Base-by-base conservation (phyloP, 2,113 vertebrate species). In the Fulica atra region DNA sequence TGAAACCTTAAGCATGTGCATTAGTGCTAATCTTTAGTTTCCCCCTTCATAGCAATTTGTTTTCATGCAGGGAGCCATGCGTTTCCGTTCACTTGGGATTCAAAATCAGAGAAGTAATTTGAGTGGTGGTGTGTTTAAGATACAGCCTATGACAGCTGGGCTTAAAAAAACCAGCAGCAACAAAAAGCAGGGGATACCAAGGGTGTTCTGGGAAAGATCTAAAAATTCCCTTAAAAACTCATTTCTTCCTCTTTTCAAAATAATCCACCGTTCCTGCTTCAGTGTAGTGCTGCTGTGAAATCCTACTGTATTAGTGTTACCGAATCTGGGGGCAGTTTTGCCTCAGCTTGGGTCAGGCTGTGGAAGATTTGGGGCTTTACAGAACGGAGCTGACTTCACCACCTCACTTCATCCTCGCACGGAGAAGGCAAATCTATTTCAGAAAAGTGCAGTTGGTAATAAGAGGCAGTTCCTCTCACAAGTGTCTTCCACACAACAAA, bases 11-110 rank as follows among this genome's bases (percentile, higher is more conserved):
- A 95, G 83, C 50, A 48, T 60, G 36, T 65, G 59, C 66, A 64
- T 97, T 94, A 94, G 57, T 53, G 31, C 73, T 85, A 60, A 90
- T 96, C 90, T 74, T 92, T 76, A 61, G 53, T 93, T 96, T 92
- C 56, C 89, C 65, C 86, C 78, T 96, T 96, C 91, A 53, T 85
- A 1, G 10, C 51, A 57, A 46, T 95, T 90, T 96, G 92, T 97
- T 98, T 98, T 92, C 88, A 80, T 65, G 86, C 82, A 92, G 69
- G 86, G 68, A 94, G 50, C 53, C 11, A 9, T 68, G 78, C 0
- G 1, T 66, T 96, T 95, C 85, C 9, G 2, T 72, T 84, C 80
- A 46, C 68, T 65, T 88, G 95, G 59, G 73, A 92, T 91, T 82
- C 35, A 74, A 80, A 92, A 96, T 82, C 76, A 95, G 86, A 77